Conservation (phyloP, 1,140 invertebrate species). For the Apis dorsata region DNA sequence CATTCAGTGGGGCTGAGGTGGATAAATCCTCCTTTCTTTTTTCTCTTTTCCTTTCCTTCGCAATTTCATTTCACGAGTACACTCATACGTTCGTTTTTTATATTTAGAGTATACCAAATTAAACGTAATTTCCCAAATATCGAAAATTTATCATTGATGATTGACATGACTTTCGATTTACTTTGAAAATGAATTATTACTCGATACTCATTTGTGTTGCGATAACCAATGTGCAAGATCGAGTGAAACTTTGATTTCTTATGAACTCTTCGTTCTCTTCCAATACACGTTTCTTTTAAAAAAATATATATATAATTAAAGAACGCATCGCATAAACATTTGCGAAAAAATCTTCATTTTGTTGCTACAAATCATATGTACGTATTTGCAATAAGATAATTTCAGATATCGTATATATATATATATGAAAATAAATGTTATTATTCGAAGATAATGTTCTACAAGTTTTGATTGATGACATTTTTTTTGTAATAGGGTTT, state of each 20-base stretch:
- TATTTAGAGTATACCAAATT: not conserved
- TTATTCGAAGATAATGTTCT: not conserved
- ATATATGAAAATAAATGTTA: not conserved
- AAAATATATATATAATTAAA: not conserved
- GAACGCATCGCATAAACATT: not conserved
- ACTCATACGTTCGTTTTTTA: not conserved
- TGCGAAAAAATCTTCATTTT: not conserved
- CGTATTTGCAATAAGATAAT: slow-evolving; percentile 1
- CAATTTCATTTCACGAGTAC: not conserved
- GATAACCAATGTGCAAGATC: not conserved
- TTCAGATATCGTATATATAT: not conserved
- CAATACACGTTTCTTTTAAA: not conserved
- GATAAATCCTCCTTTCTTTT: slow-evolving; percentile 11
- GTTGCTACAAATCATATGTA: not conserved
- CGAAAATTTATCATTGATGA: not conserved
- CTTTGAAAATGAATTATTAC: not conserved
- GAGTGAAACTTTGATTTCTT: not conserved
- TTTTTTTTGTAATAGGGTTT: not conserved
- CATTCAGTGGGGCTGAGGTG: not conserved
- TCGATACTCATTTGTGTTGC: not conserved
- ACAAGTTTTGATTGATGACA: not conserved
- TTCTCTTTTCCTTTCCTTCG: not conserved
- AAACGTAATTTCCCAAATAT: not conserved
- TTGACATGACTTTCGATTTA: not conserved
- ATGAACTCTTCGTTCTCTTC: not conserved